Percentiles rank a stretch among this genome's conserved stretches.
Evolutionary conservation across 2,888 invertebrate genomes (phyloP).

Genomic region (Lithophane ornitopus): DNA sequence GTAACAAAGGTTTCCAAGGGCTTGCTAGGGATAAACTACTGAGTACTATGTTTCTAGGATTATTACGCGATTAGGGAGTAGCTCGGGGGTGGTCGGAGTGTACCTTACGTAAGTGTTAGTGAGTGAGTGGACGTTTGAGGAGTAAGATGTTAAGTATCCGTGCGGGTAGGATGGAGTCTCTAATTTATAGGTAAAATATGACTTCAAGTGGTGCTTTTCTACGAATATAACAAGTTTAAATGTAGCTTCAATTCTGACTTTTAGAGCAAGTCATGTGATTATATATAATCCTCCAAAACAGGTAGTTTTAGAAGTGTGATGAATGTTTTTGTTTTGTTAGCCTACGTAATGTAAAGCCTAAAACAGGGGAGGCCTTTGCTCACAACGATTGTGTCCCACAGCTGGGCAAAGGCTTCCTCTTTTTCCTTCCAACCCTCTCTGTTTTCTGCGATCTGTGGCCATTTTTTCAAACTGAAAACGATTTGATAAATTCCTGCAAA

Average conservation of each 20-base stretch:
- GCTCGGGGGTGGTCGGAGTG: constrained; percentile 50
- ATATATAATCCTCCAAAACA: neutral
- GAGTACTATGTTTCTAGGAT: constrained; percentile 63
- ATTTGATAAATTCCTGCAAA: too few relatives aligned
- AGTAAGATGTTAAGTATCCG: constrained; percentile 15
- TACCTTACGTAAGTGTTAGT: constrained; percentile 49
- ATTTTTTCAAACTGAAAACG: too few relatives aligned
- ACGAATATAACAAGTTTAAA: neutral
- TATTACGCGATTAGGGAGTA: constrained; percentile 61
- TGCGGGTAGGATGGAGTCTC: neutral
- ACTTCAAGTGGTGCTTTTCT: neutral
- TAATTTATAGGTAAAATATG: neutral
- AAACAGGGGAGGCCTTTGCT: too few relatives aligned
- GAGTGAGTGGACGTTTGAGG: constrained; percentile 27
- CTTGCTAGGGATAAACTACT: constrained; percentile 48
- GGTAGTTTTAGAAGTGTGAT: neutral
- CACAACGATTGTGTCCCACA: too few relatives aligned
- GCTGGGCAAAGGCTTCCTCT: too few relatives aligned
- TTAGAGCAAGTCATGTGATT: neutral
- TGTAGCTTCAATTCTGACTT: too few relatives aligned
- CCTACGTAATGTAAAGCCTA: too few relatives aligned
- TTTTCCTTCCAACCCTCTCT: too few relatives aligned
- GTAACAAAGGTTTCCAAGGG: constrained; percentile 31
- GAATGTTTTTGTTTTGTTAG: neutral
- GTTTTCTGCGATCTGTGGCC: too few relatives aligned